Evolutionary conservation across 1,140 invertebrate genomes (phyloP), one percentile per base, ranked within the genome.

Genomic region (Trichogramma pretiosum): DNA sequence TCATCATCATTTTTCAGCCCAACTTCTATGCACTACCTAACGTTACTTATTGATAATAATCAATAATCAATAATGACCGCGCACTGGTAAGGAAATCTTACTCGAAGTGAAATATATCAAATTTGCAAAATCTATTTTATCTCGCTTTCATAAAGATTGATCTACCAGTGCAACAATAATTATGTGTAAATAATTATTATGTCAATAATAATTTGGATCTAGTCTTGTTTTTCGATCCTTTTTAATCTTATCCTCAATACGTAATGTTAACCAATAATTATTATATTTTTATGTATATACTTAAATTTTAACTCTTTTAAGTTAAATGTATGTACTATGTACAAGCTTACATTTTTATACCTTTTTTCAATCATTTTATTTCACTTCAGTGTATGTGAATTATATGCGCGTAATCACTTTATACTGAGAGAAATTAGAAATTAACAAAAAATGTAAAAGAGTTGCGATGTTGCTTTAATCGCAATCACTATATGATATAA

Each of bases 291-390:
- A n/a, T n/a, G n/a, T n/a, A n/a, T n/a, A n/a, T 67, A 69, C 61
- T 67, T 65, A 60, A 46, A 36, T 14, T 51, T 51, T n/a, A 37
- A 51, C 53, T 63, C 55, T 60, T 69, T 67, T 50, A 65, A 63
- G 58, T 58, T 69, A 68, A 54, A 68, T 68, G 62, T 68, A 70
- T 66, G 56, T 69, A 70, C 64, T 72, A 70, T 72, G 55, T 70
- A 72, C 69, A 72, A 64, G 62, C 62, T 68, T 65, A 65, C 45
- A 54, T 30, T 64, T 63, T 64, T 51, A 53, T n/a, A n/a, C n/a
- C n/a, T n/a, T n/a, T n/a, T n/a, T n/a, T n/a, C n/a, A n/a, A n/a
- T n/a, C n/a, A n/a, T n/a, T n/a, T n/a, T n/a, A n/a, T n/a, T n/a
- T n/a, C n/a, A n/a, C n/a, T n/a, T n/a, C n/a, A n/a, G n/a, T n/a